These are phyloP conservation scores for Notarius lentiginosus DNA, from an alignment of 2,113 vertebrate genomes.

Conservation along the genomic window DNA sequence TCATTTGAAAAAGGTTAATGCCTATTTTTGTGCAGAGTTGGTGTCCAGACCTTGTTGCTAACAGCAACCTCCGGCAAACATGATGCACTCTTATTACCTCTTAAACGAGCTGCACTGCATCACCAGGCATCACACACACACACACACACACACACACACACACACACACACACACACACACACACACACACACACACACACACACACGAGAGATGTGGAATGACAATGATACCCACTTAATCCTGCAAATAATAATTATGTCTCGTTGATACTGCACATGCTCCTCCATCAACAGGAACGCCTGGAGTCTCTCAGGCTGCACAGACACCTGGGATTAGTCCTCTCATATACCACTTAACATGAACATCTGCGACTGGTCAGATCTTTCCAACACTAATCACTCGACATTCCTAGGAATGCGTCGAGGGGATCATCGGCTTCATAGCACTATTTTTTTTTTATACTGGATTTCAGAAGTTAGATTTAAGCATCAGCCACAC, in stretches of 20 bases:
- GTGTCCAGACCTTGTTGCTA: constrained; percentile 46
- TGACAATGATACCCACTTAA: neutral
- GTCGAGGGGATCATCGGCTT: neutral
- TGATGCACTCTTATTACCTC: constrained; percentile 44
- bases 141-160: neutral
- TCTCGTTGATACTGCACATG: neutral
- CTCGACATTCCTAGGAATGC: neutral
- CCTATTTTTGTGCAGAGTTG: constrained; percentile 42
- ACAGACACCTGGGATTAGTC: neutral
- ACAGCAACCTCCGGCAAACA: constrained; percentile 37
- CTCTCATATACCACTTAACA: neutral
- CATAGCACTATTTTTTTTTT: neutral
- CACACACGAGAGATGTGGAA: neutral
- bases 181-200: neutral
- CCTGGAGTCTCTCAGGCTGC: neutral
- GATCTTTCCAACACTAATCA: neutral
- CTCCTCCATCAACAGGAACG: neutral
- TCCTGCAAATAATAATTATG: neutral
- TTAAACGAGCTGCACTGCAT: constrained; percentile 27
- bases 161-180: neutral
- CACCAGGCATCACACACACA: neutral
- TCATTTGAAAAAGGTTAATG: constrained; percentile 43
- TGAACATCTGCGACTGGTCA: neutral
- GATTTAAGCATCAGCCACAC: neutral
- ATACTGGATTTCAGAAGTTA: neutral